phyloP scores from a whole-genome alignment of 1,140 invertebrate genomes.

The Neodiprion pinetum region DNA sequence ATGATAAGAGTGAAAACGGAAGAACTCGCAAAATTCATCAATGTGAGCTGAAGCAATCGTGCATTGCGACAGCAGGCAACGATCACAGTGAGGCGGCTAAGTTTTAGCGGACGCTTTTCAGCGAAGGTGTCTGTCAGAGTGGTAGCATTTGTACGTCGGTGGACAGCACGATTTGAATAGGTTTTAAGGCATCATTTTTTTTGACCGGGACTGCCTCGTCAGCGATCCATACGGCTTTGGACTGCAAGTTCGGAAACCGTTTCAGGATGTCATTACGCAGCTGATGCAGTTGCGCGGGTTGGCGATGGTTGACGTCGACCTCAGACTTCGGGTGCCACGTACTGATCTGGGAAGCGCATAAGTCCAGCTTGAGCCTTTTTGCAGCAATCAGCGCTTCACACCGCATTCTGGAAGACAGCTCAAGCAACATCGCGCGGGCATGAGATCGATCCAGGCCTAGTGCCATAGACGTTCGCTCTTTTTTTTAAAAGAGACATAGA shows the following conservation, averaged over 20 bases:
- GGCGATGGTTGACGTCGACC: not conserved
- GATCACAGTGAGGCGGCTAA: not conserved
- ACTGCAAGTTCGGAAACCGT: not conserved
- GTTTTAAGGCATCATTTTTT: not conserved
- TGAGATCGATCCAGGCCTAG: no score
- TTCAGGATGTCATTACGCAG: not conserved
- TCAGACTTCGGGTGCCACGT: not conserved
- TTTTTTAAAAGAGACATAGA: no score
- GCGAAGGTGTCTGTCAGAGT: not conserved
- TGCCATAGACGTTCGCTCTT: no score
- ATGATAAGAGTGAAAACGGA: not conserved
- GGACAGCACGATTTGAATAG: no score
- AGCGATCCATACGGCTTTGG: not conserved
- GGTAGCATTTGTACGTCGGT: no score
- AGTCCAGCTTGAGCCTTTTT: not conserved
- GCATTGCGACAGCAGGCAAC: constrained; percentile 4
- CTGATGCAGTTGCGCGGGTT: not conserved
- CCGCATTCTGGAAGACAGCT: not conserved
- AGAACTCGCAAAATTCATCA: constrained; percentile 3
- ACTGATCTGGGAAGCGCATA: not conserved
- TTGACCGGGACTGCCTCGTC: not conserved
- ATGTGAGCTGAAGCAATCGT: constrained; percentile 5
- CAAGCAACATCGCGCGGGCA: not conserved
- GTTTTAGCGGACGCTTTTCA: not conserved
- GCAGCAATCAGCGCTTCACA: not conserved